Evolutionary conservation across 1,140 invertebrate species (phyloP).

Genomic region (Pseudoatta argentina): DNA sequence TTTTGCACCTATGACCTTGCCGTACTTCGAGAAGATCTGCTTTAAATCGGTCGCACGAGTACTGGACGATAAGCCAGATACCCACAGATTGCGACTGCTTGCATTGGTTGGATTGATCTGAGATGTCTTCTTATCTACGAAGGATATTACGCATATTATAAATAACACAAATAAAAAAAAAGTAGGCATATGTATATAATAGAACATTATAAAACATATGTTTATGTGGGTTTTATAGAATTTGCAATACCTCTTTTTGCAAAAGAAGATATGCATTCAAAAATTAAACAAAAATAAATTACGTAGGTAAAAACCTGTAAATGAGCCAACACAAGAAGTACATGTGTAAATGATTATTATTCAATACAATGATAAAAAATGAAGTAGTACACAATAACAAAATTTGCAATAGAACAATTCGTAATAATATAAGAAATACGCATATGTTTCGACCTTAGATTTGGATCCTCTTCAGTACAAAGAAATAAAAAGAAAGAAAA

Average conservation of each 20-base stretch:
- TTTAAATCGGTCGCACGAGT: constrained; percentile 97
- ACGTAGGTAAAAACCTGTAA: too few relatives aligned
- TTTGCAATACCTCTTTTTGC: neutral
- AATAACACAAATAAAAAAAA: too few relatives aligned
- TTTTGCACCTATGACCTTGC: constrained; percentile 98
- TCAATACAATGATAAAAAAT: too few relatives aligned
- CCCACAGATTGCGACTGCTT: constrained; percentile 94
- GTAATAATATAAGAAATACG: too few relatives aligned
- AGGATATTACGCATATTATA: neutral
- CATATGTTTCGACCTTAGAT: too few relatives aligned
- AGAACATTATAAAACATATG: neutral
- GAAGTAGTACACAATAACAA: too few relatives aligned
- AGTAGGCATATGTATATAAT: too few relatives aligned
- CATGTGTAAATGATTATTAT: too few relatives aligned
- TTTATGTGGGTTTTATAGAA: neutral
- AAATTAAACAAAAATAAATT: neutral
- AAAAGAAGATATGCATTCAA: neutral
- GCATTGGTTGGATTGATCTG: constrained; percentile 81
- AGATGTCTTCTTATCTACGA: constrained; percentile 83
- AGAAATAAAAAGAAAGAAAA: too few relatives aligned
- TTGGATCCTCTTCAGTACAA: too few relatives aligned
- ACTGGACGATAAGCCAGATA: constrained; percentile 95
- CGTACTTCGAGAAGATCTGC: constrained; percentile 95
- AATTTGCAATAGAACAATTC: too few relatives aligned
- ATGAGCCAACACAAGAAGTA: too few relatives aligned